These are phyloP conservation scores for Cryptocephalus moraei DNA, from an alignment of 2,888 invertebrate genomes.

Conservation along the genomic window DNA sequence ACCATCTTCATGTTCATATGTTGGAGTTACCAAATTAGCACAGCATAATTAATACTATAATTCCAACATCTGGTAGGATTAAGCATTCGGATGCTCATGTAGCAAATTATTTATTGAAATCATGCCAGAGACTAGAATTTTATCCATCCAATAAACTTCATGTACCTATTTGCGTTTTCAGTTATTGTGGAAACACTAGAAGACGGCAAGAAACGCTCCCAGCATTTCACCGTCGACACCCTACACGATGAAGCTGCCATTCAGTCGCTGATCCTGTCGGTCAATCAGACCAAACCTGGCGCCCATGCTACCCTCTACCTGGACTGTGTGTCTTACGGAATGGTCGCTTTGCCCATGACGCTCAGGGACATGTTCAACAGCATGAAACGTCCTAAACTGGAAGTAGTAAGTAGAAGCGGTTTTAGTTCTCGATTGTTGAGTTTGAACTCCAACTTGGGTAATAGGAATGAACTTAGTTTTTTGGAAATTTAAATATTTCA, in stretches of 20 bases:
- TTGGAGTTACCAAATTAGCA: too few species aligned
- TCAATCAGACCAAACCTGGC: slow-evolving; percentile 46
- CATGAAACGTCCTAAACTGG: slow-evolving; percentile 43
- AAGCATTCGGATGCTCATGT: too few species aligned
- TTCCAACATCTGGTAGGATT: too few species aligned
- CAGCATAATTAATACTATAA: too few species aligned
- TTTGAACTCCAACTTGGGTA: too few species aligned
- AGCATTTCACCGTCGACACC: slow-evolving; percentile 51
- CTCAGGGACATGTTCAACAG: slow-evolving; percentile 48
- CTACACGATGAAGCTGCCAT: slow-evolving; percentile 45
- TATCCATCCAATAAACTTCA: neutral
- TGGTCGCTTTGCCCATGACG: slow-evolving; percentile 48
- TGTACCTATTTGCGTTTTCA: slow-evolving; percentile 28
- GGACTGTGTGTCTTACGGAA: slow-evolving; percentile 55
- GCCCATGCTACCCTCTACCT: slow-evolving; percentile 53
- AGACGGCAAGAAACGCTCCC: slow-evolving; percentile 46
- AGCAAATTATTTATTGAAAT: too few species aligned
- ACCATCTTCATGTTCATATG: neutral
- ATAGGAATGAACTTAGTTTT: too few species aligned
- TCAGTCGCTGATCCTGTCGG: slow-evolving; percentile 45
- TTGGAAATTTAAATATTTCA: too few species aligned
- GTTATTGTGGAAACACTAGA: slow-evolving; percentile 57
- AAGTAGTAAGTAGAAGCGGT: slow-evolving; percentile 45
- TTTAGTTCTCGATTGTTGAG: too few species aligned
- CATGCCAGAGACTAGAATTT: too few species aligned